Evolutionary conservation across 2,797 vertebrate genomes (phyloP), one percentile per base, ranked within the genome.

Genomic region (Taeniopygia guttata): DNA sequence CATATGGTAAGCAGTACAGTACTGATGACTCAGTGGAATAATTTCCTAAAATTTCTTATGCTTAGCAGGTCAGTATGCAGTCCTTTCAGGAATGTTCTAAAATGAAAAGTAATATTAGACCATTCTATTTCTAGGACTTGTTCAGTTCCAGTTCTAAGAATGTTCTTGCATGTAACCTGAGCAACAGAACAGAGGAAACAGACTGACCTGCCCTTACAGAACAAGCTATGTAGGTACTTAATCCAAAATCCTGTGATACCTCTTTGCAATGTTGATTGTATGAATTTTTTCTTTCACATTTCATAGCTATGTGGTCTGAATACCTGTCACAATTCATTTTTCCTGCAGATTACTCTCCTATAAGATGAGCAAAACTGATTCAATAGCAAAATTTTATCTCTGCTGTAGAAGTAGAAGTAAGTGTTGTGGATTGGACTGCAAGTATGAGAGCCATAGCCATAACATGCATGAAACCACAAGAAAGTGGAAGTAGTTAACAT

Each of bases 21-120:
- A 74, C 51, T 87, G 68, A 83, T 95, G 87, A 93, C 48, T 93
- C 79, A 85, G 32, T 87, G 84, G 69, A 87, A 93, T 27, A 48
- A 68, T 87, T 89, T 89, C 60, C 68, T 73, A 18, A 89, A 91
- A 29, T 63, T 82, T 78, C 73, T 58, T 78, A 26, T 73, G 62
- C 63, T 91, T 81, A 78, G 64, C 43, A 19, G 62, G 59, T 69
- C 69, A 84, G 49, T 64, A 30, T 10, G 25, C 46, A 68, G 59
- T 48, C 32, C 40, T 78, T 81, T 87, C 52, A 36, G 58, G 88
- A 95, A 80, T 70, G 40, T 87, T 93, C 75, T 80, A 60, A 92
- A 93, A 75, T 27, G 23, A 89, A 84, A 87, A 82, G 27, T 76
- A 84, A 21, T 93, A 91, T 87, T 75, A 93, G 72, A 80, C 43